phyloP scores from a whole-genome alignment of 1,140 invertebrate species.

The Tetramorium parvispinum region DNA sequence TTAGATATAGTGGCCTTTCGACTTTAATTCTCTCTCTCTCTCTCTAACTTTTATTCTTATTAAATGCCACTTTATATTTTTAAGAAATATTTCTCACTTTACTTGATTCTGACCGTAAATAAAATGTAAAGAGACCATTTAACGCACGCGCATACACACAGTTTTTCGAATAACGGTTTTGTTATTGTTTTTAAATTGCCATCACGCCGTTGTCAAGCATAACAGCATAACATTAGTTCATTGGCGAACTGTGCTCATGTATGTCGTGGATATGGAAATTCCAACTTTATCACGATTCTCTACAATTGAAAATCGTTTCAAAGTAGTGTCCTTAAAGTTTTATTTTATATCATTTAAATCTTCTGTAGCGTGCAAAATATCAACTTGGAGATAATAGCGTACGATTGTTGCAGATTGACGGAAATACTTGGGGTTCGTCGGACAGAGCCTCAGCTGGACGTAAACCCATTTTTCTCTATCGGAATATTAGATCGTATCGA shows the following conservation, averaged over 20 bases:
- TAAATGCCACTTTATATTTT: background rate
- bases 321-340: constrained; percentile 14
- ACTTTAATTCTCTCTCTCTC: background rate
- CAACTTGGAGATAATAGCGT: constrained; percentile 51
- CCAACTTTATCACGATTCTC: background rate
- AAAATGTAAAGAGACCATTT: background rate
- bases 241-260: background rate
- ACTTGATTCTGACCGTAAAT: background rate
- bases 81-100: background rate
- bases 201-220: background rate
- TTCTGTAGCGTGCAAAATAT: background rate
- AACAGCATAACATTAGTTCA: background rate
- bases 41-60: background rate
- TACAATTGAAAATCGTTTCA: background rate
- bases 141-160: no score
- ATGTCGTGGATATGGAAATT: background rate
- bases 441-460: constrained; percentile 81
- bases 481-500: constrained; percentile 87
- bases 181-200: background rate
- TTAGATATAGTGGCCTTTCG: background rate
- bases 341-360: background rate
- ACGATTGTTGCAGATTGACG: constrained; percentile 84
- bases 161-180: no score
- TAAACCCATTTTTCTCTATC: constrained; percentile 89
- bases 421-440: constrained; percentile 82